Evolutionary conservation across 2,888 invertebrate species (phyloP).

Genomic region (Orthosia incerta): DNA sequence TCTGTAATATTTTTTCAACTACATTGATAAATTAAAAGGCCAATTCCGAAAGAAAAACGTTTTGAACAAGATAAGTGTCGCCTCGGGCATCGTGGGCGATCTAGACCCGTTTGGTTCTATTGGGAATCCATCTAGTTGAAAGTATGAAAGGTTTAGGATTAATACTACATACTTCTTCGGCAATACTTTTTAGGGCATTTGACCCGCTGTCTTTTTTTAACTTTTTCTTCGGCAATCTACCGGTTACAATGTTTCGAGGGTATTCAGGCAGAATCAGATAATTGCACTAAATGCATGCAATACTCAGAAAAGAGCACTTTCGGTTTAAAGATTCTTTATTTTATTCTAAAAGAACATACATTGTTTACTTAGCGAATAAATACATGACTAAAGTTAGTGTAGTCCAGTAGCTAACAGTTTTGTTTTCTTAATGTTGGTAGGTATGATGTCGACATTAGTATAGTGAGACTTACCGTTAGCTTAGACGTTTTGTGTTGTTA

Average conservation of each 20-base stretch:
- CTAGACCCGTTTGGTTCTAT: constrained; percentile 18
- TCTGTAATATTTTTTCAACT: background rate
- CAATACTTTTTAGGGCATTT: constrained; percentile 6
- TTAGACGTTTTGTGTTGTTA: no score
- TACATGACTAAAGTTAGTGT: no score
- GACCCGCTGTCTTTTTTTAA: background rate
- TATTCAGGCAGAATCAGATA: no score
- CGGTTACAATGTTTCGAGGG: no score
- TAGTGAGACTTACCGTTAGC: no score
- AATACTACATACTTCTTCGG: background rate
- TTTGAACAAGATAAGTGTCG: background rate
- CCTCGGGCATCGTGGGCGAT: constrained; percentile 6
- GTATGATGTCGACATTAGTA: no score
- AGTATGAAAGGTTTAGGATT: constrained; percentile 1
- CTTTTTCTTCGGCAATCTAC: background rate
- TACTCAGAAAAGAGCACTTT: background rate
- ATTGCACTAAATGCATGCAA: no score
- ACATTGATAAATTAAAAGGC: background rate
- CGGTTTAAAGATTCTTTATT: background rate
- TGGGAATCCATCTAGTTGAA: constrained; percentile 3
- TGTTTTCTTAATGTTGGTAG: no score
- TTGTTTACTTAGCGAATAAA: no score
- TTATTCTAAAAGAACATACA: no score
- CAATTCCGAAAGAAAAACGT: background rate
- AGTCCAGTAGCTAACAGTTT: no score